phyloP scores from a whole-genome alignment of 2,888 invertebrate species.

The Oscheius sp. region DNA sequence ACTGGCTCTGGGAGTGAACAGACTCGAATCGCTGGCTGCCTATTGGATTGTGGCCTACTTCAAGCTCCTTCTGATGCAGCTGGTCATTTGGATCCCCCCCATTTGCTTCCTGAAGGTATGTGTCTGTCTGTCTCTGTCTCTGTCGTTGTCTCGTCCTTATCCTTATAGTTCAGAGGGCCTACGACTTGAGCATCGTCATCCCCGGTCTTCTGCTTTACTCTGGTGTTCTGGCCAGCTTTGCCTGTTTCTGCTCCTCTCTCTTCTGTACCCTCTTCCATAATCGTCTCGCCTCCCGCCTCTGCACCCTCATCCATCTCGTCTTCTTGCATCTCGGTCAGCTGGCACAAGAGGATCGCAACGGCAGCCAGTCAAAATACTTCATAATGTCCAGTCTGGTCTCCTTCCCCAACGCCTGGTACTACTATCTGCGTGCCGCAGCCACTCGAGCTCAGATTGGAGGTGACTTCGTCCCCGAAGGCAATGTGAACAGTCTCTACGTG shows the following conservation, averaged over 20 bases:
- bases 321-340: constrained; percentile 19
- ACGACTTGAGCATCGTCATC: neutral
- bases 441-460: neutral
- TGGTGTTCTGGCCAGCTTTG: constrained; percentile 2
- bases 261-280: constrained; percentile 6
- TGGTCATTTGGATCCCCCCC: neutral
- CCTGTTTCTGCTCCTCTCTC: neutral
- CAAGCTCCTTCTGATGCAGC: constrained; percentile 9
- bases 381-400: neutral
- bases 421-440: constrained; percentile 8
- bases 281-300: neutral
- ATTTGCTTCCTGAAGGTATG: neutral
- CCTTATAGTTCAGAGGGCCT: neutral
- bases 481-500: neutral
- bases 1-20: neutral
- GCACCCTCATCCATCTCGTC: neutral
- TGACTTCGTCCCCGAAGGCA: constrained; percentile 6
- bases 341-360: constrained; percentile 10
- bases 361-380: neutral
- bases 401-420: constrained; percentile 25
- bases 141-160: neutral
- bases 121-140: neutral
- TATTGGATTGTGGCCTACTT: neutral
- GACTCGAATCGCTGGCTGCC: constrained; percentile 1
- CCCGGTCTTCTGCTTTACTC: constrained; percentile 19